Percentiles rank a stretch among this genome's conserved stretches.
phyloP scores from a whole-genome alignment of 2,113 vertebrate genomes.

The Zosterops japonicus region DNA sequence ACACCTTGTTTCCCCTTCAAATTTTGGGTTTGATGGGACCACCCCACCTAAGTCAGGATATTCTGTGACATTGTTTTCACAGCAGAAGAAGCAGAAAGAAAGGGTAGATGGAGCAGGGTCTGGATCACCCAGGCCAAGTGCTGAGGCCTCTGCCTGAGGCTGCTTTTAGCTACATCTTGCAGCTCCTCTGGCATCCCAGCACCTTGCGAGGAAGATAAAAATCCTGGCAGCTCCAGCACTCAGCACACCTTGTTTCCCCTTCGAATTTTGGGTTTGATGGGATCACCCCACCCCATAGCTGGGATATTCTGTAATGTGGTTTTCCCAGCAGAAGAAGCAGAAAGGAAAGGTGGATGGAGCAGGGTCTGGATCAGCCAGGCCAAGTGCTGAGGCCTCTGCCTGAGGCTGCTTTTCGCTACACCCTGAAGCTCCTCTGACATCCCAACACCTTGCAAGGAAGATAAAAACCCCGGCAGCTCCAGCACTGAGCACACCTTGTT shows the following conservation, averaged over 20 bases:
- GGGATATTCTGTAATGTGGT: fast-evolving
- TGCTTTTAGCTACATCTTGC: not conserved
- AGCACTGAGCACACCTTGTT: not conserved
- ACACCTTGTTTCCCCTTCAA: not conserved
- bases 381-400: not conserved
- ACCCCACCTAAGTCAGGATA: fast-evolving
- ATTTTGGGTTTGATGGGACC: fast-evolving
- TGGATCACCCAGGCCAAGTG: too few species aligned
- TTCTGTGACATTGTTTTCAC: too few species aligned
- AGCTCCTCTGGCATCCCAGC: not conserved
- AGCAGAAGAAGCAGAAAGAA: too few species aligned
- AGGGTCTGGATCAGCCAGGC: too few species aligned
- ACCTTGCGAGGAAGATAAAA: not conserved
- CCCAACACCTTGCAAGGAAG: not conserved
- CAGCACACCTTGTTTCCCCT: not conserved
- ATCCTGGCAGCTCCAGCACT: not conserved
- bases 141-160: not conserved
- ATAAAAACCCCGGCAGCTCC: not conserved
- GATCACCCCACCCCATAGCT: not conserved
- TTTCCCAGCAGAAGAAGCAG: not conserved
- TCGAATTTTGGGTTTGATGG: not conserved
- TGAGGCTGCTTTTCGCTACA: not conserved
- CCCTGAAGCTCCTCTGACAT: not conserved
- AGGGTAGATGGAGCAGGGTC: too few species aligned
- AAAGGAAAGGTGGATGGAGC: not conserved